Base-by-base conservation (phyloP, 2,797 vertebrate genomes). In the Tiaroga cobitis region DNA sequence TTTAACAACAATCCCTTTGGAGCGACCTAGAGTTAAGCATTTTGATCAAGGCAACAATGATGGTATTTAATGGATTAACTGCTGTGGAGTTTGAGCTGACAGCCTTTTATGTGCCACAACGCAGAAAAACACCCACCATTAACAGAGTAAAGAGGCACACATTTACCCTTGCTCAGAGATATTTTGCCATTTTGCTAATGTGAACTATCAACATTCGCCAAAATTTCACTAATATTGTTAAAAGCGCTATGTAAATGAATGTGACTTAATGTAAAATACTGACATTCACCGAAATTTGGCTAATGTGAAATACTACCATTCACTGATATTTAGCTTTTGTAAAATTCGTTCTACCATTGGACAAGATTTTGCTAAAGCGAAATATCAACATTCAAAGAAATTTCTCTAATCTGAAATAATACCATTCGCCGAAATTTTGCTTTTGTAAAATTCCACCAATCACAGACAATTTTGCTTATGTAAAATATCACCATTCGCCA, bases 81-180 rank as follows among this genome's bases (percentile, higher is more conserved):
- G 11, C 19, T 67, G 78, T 80, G 78, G 13, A 37, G 41, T 68
- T 68, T 80, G 21, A 68, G 16, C 63, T 68, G 61, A 67, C 59
- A 68, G 67, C 78, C 19, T 41, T 78, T 78, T n/a, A 67, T 29
- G 26, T 68, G 29, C 29, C 24, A 37, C 78, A 34, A 29, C 3
- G 0, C 24, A 43, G 32, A 41, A 78, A 59, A 26, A 65, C 54
- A 41, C 9, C 18, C 16, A 68, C 18, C n/a, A 51, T 32, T 46
- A 80, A 80, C 41, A 7, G 2, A 80, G 41, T 21, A 80, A 80
- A 43, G 13, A 3, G 6, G 4, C 34, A 61, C 76, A 39, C 13
- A 56, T 59, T 56, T 56, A 56, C 29, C 29, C 1, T 54, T 54
- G 49, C 29, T 49, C 43, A 18, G n/a, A 0, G 15, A 74, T 2